Evolutionary conservation across 2,888 invertebrate genomes (phyloP).

Genomic region (Zootermopsis nevadensis): DNA sequence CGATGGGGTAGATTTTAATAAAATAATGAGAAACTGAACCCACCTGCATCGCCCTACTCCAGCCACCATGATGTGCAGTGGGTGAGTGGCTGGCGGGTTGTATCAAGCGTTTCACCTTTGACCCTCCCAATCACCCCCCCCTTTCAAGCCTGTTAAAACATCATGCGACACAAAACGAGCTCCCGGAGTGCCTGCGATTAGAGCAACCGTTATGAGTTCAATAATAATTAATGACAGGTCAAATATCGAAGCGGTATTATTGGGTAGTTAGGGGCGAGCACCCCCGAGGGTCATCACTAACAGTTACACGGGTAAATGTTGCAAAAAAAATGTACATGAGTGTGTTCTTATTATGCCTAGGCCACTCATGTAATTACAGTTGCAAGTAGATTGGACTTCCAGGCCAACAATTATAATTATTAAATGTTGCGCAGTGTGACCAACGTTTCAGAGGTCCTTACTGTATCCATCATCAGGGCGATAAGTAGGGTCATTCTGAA

Average conservation of each 20-base stretch:
- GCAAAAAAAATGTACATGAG: neutral
- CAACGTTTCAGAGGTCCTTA: no score
- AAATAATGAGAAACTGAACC: constrained; percentile 30
- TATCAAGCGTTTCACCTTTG: constrained; percentile 40
- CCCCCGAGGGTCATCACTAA: neutral
- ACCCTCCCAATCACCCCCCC: constrained; percentile 17
- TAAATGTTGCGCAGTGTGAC: neutral
- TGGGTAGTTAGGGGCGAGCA: no score
- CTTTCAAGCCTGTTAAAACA: constrained; percentile 6
- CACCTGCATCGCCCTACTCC: constrained; percentile 1
- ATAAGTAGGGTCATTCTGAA: no score
- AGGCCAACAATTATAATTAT: neutral
- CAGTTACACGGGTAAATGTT: neutral
- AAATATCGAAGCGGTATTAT: constrained; percentile 3
- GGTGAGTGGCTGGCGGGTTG: neutral
- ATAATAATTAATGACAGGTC: constrained; percentile 40
- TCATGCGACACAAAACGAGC: neutral
- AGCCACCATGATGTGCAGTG: neutral
- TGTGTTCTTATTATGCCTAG: neutral
- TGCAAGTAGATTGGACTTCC: neutral
- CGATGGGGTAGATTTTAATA: constrained; percentile 12
- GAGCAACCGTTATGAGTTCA: constrained; percentile 17
- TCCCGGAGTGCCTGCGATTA: neutral
- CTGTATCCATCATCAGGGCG: no score
- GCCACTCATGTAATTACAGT: neutral